phyloP scores from a whole-genome alignment of 2,888 invertebrate genomes.

The Digitonthophagus gazella region DNA sequence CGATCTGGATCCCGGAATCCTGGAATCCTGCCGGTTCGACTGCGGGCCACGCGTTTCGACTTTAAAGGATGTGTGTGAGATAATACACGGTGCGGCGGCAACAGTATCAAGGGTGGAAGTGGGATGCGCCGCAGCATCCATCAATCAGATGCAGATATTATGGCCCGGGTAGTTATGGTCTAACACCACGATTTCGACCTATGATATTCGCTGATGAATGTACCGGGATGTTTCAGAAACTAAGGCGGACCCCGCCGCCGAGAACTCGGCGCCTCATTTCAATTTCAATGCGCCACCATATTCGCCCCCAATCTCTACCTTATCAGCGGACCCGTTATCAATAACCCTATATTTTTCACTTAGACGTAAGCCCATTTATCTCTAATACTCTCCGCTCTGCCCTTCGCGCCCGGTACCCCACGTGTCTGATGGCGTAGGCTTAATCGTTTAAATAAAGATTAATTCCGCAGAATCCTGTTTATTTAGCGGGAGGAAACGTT shows the following conservation, averaged over 20 bases:
- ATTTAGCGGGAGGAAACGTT: too few species aligned
- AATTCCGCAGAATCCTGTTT: too few species aligned
- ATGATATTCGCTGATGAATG: slow-evolving; percentile 17
- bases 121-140: slow-evolving; percentile 35
- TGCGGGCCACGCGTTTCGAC: slow-evolving; percentile 41
- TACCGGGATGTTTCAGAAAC: slow-evolving; percentile 14
- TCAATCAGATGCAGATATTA: slow-evolving; percentile 39
- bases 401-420: neutral
- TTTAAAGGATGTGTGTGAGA: slow-evolving; percentile 41
- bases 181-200: slow-evolving; percentile 22
- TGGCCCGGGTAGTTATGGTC: slow-evolving; percentile 30
- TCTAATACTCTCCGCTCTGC: neutral
- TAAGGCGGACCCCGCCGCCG: slow-evolving; percentile 2
- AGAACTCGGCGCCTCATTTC: slow-evolving; percentile 10
- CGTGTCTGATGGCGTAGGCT: neutral
- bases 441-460: neutral
- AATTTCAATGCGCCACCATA: slow-evolving; percentile 7
- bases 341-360: slow-evolving; percentile 9
- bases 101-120: slow-evolving; percentile 29
- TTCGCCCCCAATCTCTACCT: slow-evolving; percentile 2
- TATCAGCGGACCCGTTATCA: neutral
- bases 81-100: slow-evolving; percentile 29
- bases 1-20: slow-evolving; percentile 17
- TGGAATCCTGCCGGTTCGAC: slow-evolving; percentile 36
- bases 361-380: neutral